These are phyloP conservation scores for Caligus rogercresseyi DNA, from an alignment of 1,140 invertebrate genomes.

Conservation along the genomic window DNA sequence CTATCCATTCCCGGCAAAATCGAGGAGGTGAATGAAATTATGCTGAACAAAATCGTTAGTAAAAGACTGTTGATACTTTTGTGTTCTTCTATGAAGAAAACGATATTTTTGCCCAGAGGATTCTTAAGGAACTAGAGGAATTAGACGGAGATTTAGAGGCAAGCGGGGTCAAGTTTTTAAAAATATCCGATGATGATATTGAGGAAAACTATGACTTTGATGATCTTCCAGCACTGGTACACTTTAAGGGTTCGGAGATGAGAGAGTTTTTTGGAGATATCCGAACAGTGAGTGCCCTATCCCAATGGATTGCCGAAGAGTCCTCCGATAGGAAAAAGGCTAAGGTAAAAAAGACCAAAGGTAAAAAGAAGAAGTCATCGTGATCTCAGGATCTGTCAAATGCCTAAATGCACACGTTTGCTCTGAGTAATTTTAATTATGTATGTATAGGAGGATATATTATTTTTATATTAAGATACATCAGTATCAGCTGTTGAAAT, in stretches of 20 bases:
- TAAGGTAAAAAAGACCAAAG: not conserved
- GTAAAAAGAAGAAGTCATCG: too few species aligned
- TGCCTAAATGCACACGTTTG: too few species aligned
- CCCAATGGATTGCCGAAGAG: not conserved
- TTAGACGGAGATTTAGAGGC: constrained; percentile 85
- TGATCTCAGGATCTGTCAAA: too few species aligned
- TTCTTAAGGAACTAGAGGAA: constrained; percentile 68
- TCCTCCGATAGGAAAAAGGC: not conserved
- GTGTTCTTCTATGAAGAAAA: constrained; percentile 46
- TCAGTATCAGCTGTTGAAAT: too few species aligned
- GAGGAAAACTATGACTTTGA: constrained; percentile 72
- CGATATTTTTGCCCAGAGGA: constrained; percentile 63
- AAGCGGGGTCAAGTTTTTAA: constrained; percentile 80
- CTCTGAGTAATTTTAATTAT: too few species aligned
- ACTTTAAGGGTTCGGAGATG: constrained; percentile 74
- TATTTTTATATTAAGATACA: too few species aligned
- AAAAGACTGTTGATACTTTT: constrained; percentile 27
- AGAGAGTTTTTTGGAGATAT: constrained; percentile 41
- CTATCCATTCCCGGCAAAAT: constrained; percentile 75
- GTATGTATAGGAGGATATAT: too few species aligned
- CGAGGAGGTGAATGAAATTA: constrained; percentile 71
- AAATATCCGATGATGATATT: constrained; percentile 71
- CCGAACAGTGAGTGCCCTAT: not conserved
- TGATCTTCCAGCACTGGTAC: constrained; percentile 62
- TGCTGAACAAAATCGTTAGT: constrained; percentile 70